Percentiles rank a stretch among this genome's conserved stretches.
phyloP scores from a whole-genome alignment of 1,140 invertebrate genomes.

The Teleogryllus occipitalis region DNA sequence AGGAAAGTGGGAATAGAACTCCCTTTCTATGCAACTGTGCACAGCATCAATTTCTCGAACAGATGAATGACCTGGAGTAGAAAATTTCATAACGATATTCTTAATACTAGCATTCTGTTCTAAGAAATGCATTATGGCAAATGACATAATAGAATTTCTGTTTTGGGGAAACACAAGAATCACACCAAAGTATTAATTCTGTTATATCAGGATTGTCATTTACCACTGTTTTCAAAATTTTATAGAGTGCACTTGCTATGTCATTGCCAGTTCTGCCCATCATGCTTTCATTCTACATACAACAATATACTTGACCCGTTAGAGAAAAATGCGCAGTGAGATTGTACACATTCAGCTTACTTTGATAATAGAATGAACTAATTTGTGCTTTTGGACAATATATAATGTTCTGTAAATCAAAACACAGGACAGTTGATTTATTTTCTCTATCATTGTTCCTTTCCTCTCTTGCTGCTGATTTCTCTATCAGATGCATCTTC shows the following conservation, averaged over 20 bases:
- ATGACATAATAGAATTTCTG: too few relatives aligned
- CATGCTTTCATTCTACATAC: slow-evolving; percentile 26
- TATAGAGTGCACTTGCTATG: slow-evolving; percentile 27
- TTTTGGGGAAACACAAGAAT: slow-evolving; percentile 16
- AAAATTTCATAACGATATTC: too few relatives aligned
- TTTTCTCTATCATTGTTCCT: slow-evolving; percentile 22
- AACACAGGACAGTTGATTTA: too few relatives aligned
- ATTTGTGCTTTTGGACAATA: slow-evolving; percentile 27
- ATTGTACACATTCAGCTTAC: slow-evolving; percentile 28
- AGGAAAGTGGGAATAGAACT: too few relatives aligned
- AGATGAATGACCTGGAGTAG: background rate
- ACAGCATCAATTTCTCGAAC: too few relatives aligned
- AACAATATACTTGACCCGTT: slow-evolving; percentile 26
- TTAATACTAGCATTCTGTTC: too few relatives aligned
- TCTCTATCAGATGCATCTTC: too few relatives aligned
- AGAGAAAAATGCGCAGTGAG: slow-evolving; percentile 26
- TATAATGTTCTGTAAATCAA: slow-evolving; percentile 30
- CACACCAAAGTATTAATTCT: slow-evolving; percentile 26
- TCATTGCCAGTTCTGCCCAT: slow-evolving; percentile 27
- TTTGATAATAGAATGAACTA: slow-evolving; percentile 26
- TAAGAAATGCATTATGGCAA: too few relatives aligned
- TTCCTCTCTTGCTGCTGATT: slow-evolving; percentile 19
- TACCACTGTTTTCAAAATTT: slow-evolving; percentile 26
- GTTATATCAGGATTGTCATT: slow-evolving; percentile 23
- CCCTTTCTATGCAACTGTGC: too few relatives aligned